Percentiles rank a stretch among this genome's conserved stretches.
phyloP scores from a whole-genome alignment of 2,888 invertebrate genomes.

The Eumerus sabulonum region DNA sequence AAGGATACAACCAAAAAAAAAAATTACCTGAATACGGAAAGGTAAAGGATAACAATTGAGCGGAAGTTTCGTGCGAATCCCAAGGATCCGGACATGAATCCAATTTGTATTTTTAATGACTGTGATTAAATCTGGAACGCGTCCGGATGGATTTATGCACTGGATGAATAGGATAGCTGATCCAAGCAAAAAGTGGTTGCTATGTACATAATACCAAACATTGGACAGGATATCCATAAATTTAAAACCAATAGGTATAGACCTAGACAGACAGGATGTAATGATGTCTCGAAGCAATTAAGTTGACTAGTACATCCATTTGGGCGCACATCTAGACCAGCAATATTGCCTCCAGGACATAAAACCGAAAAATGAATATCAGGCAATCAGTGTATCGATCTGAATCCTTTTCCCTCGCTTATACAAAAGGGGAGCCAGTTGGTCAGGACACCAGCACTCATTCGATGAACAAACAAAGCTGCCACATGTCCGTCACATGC shows the following conservation, averaged over 20 bases:
- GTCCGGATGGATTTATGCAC: conserved; percentile 19
- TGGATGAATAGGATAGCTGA: too few relatives aligned
- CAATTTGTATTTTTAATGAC: conserved; percentile 66
- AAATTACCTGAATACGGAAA: too few relatives aligned
- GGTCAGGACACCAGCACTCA: neutral
- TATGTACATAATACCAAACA: too few relatives aligned
- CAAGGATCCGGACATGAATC: conserved; percentile 40
- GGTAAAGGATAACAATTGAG: neutral
- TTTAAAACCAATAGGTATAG: too few relatives aligned
- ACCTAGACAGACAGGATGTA: too few relatives aligned
- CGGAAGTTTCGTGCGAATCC: neutral
- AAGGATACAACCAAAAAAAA: too few relatives aligned
- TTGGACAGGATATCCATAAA: too few relatives aligned
- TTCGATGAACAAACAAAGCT: conserved; percentile 36
- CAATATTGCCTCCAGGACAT: conserved; percentile 15
- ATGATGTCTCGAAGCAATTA: too few relatives aligned
- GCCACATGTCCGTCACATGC: conserved; percentile 57
- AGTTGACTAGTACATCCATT: too few relatives aligned
- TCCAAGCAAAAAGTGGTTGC: too few relatives aligned
- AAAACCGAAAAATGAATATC: conserved; percentile 53
- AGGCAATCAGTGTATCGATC: conserved; percentile 5
- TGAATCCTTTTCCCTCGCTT: neutral
- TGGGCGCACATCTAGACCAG: too few relatives aligned
- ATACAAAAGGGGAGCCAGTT: neutral
- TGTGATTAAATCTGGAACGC: conserved; percentile 54